These are phyloP conservation scores for Amblyraja radiata DNA, from an alignment of 2,797 vertebrate genomes.

Conservation along the genomic window DNA sequence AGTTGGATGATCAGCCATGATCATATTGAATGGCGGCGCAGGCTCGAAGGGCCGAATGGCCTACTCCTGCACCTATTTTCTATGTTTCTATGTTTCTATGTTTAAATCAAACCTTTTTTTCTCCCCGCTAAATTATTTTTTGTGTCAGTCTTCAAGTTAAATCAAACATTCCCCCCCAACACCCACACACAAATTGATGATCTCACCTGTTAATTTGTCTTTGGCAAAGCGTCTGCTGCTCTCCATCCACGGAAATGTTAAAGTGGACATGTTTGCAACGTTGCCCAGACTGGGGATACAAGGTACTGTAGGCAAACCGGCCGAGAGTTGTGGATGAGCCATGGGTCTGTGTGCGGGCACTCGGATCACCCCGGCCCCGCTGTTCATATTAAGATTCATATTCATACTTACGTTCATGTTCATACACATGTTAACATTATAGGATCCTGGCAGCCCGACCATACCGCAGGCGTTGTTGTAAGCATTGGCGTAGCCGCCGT, in stretches of 20 bases:
- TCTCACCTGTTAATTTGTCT: slow-evolving; percentile 84
- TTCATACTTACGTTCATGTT: slow-evolving; percentile 76
- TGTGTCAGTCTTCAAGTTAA: too few species aligned
- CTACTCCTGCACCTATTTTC: too few species aligned
- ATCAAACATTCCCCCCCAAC: neutral
- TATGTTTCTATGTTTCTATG: too few species aligned
- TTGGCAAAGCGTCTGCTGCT: slow-evolving; percentile 82
- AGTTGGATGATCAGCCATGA: too few species aligned
- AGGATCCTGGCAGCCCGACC: slow-evolving; percentile 68
- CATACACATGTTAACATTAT: slow-evolving; percentile 81
- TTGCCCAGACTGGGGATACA: slow-evolving; percentile 48
- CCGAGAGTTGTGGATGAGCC: slow-evolving; percentile 54
- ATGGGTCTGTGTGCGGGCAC: slow-evolving; percentile 78
- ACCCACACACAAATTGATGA: neutral
- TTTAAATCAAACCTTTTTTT: too few species aligned
- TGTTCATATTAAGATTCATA: slow-evolving; percentile 72
- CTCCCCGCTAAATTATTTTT: too few species aligned
- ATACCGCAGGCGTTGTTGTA: slow-evolving; percentile 76
- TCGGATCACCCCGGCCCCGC: slow-evolving; percentile 74
- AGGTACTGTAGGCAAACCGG: slow-evolving; percentile 50
- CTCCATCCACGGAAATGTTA: slow-evolving; percentile 94
- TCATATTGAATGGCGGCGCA: too few species aligned
- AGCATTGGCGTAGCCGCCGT: slow-evolving; percentile 64
- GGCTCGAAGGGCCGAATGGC: too few species aligned
- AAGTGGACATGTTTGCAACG: slow-evolving; percentile 65